phyloP scores from a whole-genome alignment of 2,113 vertebrate species.

The Porphyrio hochstetteri region DNA sequence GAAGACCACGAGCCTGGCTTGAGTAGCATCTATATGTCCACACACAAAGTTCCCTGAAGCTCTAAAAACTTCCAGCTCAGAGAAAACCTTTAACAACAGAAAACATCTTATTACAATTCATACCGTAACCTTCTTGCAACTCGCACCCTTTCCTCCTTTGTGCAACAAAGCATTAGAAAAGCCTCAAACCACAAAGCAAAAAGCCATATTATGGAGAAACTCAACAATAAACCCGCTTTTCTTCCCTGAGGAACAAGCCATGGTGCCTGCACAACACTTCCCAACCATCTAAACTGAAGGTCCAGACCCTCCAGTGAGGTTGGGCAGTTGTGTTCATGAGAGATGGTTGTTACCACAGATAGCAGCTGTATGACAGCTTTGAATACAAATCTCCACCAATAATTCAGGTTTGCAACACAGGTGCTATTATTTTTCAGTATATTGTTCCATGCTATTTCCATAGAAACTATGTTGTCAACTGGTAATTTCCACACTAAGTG shows the following conservation, averaged over 20 bases:
- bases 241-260: neutral
- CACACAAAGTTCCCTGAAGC: neutral
- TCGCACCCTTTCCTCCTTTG: neutral
- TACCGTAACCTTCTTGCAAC: neutral
- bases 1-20: neutral
- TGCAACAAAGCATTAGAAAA: neutral
- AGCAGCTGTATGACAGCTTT: neutral
- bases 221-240: neutral
- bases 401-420: neutral
- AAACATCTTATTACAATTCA: neutral
- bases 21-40: neutral
- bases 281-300: neutral
- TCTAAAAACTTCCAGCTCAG: neutral
- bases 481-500: slow-evolving; percentile 49
- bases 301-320: neutral
- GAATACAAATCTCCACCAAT: neutral
- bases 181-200: neutral
- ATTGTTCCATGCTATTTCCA: slow-evolving; percentile 48
- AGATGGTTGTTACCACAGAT: neutral
- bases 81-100: neutral
- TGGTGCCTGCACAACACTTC: neutral
- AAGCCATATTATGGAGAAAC: neutral
- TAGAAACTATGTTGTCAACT: slow-evolving; percentile 35
- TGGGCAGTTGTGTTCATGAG: neutral
- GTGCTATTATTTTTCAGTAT: neutral